Percentiles rank a stretch among this genome's conserved stretches.
Conservation (phyloP, 2,888 invertebrate genomes). For the Anthophora plumipes region DNA sequence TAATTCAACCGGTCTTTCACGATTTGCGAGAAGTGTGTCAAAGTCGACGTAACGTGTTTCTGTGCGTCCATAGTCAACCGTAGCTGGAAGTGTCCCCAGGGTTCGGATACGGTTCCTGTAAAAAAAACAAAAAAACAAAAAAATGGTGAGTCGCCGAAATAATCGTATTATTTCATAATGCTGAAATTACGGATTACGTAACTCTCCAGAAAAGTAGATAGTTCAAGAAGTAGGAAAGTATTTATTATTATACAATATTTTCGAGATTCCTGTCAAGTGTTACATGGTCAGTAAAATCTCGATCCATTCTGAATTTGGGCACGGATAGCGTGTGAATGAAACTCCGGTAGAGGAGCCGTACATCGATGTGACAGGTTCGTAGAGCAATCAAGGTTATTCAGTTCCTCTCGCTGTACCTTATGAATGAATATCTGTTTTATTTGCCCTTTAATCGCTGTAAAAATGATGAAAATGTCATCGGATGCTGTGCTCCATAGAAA, state of each 20-base stretch:
- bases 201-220: not conserved
- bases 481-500: slow-evolving; percentile 26
- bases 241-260: not conserved
- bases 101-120: slow-evolving; percentile 44
- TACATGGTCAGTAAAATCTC: not conserved
- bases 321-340: slow-evolving; percentile 44
- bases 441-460: slow-evolving; percentile 47
- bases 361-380: slow-evolving; percentile 43
- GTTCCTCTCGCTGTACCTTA: slow-evolving; percentile 40
- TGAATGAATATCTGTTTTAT: slow-evolving; percentile 48
- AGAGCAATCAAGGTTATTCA: slow-evolving; percentile 55
- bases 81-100: slow-evolving; percentile 27
- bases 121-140: slow-evolving; percentile 35
- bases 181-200: slow-evolving; percentile 19
- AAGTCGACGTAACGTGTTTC: slow-evolving; percentile 65
- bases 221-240: not conserved
- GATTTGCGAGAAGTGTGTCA: slow-evolving; percentile 60
- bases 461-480: slow-evolving; percentile 44
- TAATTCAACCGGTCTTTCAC: slow-evolving; percentile 32
- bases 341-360: slow-evolving; percentile 6
- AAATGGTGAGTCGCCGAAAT: slow-evolving; percentile 47
- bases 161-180: not conserved
- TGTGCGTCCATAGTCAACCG: slow-evolving; percentile 57
- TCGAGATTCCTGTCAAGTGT: not conserved
- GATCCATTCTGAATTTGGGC: not conserved